Conservation (phyloP, 2,888 invertebrate genomes). For the Lutraria lutraria region DNA sequence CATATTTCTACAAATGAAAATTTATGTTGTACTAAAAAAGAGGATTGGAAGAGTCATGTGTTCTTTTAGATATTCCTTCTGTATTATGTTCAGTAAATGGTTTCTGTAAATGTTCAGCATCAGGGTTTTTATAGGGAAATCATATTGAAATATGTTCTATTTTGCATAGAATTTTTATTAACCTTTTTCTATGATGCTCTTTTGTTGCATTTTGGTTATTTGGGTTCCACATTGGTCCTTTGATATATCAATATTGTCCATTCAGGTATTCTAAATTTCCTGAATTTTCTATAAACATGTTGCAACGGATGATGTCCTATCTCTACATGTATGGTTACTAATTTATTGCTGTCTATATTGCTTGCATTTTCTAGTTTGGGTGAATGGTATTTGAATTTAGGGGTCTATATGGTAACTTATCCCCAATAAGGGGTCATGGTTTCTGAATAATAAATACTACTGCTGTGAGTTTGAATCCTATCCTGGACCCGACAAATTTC, state of each 20-base stretch:
- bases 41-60: constrained; percentile 9
- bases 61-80: background rate
- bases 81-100: constrained; percentile 4
- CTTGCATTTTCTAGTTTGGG: no score
- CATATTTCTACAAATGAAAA: constrained; percentile 5
- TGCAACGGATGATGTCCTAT: no score
- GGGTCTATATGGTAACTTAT: no score
- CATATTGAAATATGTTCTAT: background rate
- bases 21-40: background rate
- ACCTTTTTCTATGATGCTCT: background rate
- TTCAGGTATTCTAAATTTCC: background rate
- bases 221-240: no score
- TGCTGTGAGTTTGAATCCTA: no score
- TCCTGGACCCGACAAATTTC: no score
- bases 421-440: no score
- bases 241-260: no score
- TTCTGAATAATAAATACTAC: no score
- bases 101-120: background rate
- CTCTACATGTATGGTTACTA: no score
- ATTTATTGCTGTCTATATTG: no score
- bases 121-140: background rate
- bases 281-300: background rate
- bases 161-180: background rate
- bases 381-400: no score
- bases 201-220: background rate